Conservation (phyloP, 2,113 vertebrate species). For the Silurus asotus region DNA sequence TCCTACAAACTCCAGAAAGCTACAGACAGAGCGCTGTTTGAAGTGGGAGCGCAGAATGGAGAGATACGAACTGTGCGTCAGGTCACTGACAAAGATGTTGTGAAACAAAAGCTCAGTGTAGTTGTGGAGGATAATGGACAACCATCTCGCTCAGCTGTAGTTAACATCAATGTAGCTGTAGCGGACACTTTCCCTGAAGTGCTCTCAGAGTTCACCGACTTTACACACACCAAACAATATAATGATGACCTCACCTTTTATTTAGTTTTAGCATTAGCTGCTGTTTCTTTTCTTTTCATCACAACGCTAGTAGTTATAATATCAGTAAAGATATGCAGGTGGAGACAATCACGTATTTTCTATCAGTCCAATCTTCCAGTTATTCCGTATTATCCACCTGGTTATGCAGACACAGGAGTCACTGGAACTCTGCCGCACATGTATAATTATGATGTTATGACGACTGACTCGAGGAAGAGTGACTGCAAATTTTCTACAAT, state of each 20-base stretch:
- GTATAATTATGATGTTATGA: slow-evolving; percentile 72
- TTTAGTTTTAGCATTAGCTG: slow-evolving; percentile 21
- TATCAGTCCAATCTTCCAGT: slow-evolving; percentile 49
- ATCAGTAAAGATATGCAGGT: slow-evolving; percentile 57
- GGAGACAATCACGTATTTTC: slow-evolving; percentile 46
- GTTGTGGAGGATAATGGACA: too few relatives aligned
- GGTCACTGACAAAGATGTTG: too few relatives aligned
- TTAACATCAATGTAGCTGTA: too few relatives aligned
- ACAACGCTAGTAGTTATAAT: slow-evolving; percentile 42
- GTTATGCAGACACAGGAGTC: slow-evolving; percentile 53
- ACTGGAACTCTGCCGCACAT: slow-evolving; percentile 54
- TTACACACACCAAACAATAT: slow-evolving; percentile 26
- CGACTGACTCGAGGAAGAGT: slow-evolving; percentile 77
- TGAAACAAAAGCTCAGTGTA: too few relatives aligned
- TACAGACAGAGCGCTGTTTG: too few relatives aligned
- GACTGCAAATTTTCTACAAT: slow-evolving; percentile 48
- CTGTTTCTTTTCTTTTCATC: slow-evolving; percentile 44
- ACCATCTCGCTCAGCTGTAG: too few relatives aligned
- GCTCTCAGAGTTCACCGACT: neutral
- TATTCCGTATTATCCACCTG: slow-evolving; percentile 55
- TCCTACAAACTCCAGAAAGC: too few relatives aligned
- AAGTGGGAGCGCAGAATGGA: too few relatives aligned
- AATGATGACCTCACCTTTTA: slow-evolving; percentile 30
- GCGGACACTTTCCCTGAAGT: too few relatives aligned
- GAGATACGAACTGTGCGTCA: too few relatives aligned